phyloP scores from a whole-genome alignment of 2,888 invertebrate species.

The Aspidiotus destructor region DNA sequence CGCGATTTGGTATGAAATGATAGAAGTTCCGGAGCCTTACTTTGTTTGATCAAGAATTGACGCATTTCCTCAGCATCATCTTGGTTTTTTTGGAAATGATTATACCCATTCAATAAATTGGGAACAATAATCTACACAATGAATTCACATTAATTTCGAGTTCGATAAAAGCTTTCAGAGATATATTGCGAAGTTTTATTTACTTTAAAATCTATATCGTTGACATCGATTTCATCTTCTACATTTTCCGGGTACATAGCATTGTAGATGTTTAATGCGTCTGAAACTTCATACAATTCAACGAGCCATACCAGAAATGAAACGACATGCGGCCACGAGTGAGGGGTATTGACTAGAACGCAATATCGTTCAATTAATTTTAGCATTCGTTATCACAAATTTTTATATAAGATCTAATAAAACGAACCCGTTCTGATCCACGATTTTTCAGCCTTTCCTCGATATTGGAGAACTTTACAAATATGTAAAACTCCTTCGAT shows the following conservation, averaged over 20 bases:
- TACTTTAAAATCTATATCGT: slow-evolving; percentile 18
- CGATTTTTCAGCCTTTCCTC: slow-evolving; percentile 35
- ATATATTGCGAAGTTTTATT: neutral
- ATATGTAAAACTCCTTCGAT: slow-evolving; percentile 33
- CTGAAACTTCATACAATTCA: slow-evolving; percentile 31
- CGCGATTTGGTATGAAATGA: slow-evolving; percentile 29
- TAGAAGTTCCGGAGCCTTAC: slow-evolving; percentile 11
- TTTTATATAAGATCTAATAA: neutral
- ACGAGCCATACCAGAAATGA: slow-evolving; percentile 34
- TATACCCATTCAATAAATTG: slow-evolving; percentile 15
- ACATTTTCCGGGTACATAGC: slow-evolving; percentile 30
- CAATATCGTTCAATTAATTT: neutral
- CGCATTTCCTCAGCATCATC: slow-evolving; percentile 12
- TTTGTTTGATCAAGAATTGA: slow-evolving; percentile 21
- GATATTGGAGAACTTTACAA: slow-evolving; percentile 33
- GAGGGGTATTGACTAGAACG: slow-evolving; percentile 34
- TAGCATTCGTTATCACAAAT: neutral
- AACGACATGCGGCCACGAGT: slow-evolving; percentile 35
- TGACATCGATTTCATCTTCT: slow-evolving; percentile 31
- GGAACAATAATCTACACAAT: neutral
- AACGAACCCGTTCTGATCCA: slow-evolving; percentile 34
- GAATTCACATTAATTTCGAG: neutral
- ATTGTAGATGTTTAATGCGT: slow-evolving; percentile 24
- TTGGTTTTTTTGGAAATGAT: neutral
- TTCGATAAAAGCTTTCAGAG: too few relatives aligned